phyloP scores from a whole-genome alignment of 1,140 invertebrate species.

The Centruroides sculpturatus region DNA sequence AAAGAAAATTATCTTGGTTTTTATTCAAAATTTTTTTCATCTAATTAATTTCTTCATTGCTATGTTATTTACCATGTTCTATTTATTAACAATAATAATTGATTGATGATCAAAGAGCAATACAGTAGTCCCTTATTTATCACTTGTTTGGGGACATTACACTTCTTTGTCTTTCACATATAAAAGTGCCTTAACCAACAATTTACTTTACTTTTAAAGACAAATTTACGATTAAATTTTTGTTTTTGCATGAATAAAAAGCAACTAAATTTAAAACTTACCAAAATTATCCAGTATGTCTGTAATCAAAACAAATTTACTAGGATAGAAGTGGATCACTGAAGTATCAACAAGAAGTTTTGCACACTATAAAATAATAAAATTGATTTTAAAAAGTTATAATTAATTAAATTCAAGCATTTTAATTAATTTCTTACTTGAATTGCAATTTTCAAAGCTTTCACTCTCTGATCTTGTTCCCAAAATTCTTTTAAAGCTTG shows the following conservation, averaged over 20 bases:
- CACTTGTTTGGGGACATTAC: background rate
- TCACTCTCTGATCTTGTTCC: slow-evolving; percentile 85
- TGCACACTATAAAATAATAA: slow-evolving; percentile 52
- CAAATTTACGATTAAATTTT: background rate
- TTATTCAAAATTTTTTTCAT: no score
- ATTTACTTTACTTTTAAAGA: background rate
- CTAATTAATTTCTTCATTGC: no score
- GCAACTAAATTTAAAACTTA: slow-evolving; percentile 15
- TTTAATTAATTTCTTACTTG: slow-evolving; percentile 36
- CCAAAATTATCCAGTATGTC: slow-evolving; percentile 94
- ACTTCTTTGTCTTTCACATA: no score
- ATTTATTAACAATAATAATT: no score
- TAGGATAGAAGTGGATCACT: slow-evolving; percentile 88
- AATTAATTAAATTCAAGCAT: background rate
- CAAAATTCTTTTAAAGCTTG: slow-evolving; percentile 75
- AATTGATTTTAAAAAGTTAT: slow-evolving; percentile 13
- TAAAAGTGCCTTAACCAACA: background rate
- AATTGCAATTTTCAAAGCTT: slow-evolving; percentile 90
- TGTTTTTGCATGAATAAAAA: no score
- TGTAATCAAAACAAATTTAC: slow-evolving; percentile 91
- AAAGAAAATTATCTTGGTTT: no score
- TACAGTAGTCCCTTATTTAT: background rate
- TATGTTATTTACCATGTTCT: no score
- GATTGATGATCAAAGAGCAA: no score
- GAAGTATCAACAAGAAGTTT: slow-evolving; percentile 77